Base-by-base conservation (phyloP, 2,888 invertebrate species). In the Acanthococcus lagerstroemiae region DNA sequence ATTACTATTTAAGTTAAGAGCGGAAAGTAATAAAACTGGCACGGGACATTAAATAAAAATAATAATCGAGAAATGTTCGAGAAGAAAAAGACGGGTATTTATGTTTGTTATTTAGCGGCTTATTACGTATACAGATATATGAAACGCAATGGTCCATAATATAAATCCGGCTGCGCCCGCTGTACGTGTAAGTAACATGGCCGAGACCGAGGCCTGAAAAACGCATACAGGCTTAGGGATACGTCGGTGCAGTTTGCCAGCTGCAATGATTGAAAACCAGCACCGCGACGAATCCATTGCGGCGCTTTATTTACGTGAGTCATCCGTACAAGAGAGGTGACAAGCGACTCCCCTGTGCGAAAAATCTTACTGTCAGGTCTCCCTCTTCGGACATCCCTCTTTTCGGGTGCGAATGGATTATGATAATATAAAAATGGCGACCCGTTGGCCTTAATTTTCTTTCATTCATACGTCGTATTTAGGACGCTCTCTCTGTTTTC, bases 191-290 rank as follows among this genome's bases (percentile, higher is more conserved):
- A 63, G n/a, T n/a, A n/a, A 61, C 37, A 63, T 63, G 63, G 63
- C 63, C 30, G 63, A 25, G 46, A 25, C 15, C n/a, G 9, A 26
- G 15, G n/a, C 15, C 27, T 37, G 50, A 52, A 63, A 63, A 63
- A 63, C 50, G 50, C 63, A 63, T 50, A n/a, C n/a, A n/a, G n/a
- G n/a, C n/a, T n/a, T n/a, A n/a, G n/a, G 30, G 15, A 37, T 37
- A 44, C 30, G 24, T 30, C 21, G 44, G 44, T 63, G 54, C 63
- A 27, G 54, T 12, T 24, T 37, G 66, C 50, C 66, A 66, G 66
- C 66, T 66, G 66, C 66, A 56, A 56, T 66, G 66, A 66, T 66
- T 66, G 66, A 66, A 66, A 66, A 66, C 66, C 66, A 66, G 66
- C 48, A 66, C 66, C 66, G 66, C 56, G 57, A 56, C 66, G 57